Evolutionary conservation across 2,888 invertebrate species (phyloP).

Genomic region (Eristalis pertinax): DNA sequence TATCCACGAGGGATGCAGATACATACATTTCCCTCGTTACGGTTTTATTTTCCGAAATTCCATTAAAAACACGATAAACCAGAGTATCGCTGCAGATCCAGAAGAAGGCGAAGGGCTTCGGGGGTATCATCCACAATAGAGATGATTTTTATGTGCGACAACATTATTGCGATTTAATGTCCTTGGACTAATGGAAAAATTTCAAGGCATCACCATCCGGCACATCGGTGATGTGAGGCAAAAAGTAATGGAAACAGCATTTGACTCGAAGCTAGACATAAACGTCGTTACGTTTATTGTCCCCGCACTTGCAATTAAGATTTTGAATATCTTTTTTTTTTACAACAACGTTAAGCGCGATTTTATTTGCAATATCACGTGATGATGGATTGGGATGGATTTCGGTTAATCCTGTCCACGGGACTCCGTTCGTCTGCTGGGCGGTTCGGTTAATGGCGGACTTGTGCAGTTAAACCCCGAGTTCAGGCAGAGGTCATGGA

Average conservation of each 20-base stretch:
- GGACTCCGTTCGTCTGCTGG: not conserved
- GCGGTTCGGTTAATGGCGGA: not conserved
- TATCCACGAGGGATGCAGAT: constrained; percentile 29
- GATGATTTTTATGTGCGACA: constrained; percentile 56
- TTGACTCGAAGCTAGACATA: constrained; percentile 1
- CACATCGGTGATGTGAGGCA: no score
- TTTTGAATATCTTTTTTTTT: not conserved
- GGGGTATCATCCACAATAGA: constrained; percentile 19
- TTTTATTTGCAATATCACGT: not conserved
- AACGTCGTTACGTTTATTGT: not conserved
- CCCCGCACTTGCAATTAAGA: not conserved
- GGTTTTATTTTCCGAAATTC: constrained; percentile 47
- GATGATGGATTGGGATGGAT: not conserved
- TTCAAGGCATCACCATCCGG: not conserved
- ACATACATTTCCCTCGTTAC: constrained; percentile 33
- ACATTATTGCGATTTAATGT: constrained; percentile 47
- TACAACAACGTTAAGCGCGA: not conserved
- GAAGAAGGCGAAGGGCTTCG: constrained; percentile 9
- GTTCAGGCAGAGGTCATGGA: not conserved
- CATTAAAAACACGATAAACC: constrained; percentile 53
- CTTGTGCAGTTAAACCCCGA: not conserved
- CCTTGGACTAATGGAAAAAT: constrained; percentile 41
- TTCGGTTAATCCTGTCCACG: not conserved
- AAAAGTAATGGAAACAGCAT: constrained; percentile 32
- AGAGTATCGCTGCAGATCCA: not conserved